Conservation (phyloP, 2,113 vertebrate genomes). For the Gambusia holbrooki region DNA sequence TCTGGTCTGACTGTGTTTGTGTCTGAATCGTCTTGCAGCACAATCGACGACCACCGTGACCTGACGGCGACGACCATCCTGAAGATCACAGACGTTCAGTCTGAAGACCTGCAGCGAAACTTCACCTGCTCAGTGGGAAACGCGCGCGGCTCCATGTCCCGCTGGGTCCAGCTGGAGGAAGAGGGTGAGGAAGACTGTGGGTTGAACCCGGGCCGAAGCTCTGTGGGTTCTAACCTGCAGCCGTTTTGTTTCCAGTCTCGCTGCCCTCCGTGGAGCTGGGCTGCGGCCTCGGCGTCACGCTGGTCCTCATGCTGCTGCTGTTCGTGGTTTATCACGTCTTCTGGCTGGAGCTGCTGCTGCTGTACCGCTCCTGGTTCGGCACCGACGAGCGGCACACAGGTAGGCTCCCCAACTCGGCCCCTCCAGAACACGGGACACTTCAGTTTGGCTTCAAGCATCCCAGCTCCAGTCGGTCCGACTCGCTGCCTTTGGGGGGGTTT, state of each 20-base stretch:
- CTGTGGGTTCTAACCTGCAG: background rate
- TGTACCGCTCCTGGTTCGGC: constrained; percentile 94
- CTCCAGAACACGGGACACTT: no score
- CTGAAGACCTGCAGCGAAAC: constrained; percentile 42
- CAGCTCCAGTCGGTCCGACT: no score
- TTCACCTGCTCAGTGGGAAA: constrained; percentile 64
- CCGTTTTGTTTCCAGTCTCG: constrained; percentile 60
- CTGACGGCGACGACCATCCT: constrained; percentile 30
- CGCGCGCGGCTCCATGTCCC: constrained; percentile 11
- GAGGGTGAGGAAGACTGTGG: constrained; percentile 50
- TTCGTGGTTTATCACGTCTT: constrained; percentile 91
- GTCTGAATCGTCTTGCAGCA: constrained; percentile 9
- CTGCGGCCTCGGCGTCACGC: constrained; percentile 86
- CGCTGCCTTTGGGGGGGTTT: no score
- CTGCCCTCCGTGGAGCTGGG: constrained; percentile 88
- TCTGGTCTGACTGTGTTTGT: background rate
- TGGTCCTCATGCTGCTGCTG: constrained; percentile 86
- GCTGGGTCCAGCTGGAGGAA: constrained; percentile 36
- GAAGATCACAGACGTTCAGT: constrained; percentile 52
- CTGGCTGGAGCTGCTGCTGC: constrained; percentile 93
- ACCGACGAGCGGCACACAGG: constrained; percentile 91
- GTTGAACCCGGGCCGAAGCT: background rate
- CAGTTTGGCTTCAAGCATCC: no score
- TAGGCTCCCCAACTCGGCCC: constrained; percentile 40
- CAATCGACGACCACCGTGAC: constrained; percentile 1